Evolutionary conservation across 2,113 vertebrate species (phyloP).

Genomic region (Oryzias celebensis): DNA sequence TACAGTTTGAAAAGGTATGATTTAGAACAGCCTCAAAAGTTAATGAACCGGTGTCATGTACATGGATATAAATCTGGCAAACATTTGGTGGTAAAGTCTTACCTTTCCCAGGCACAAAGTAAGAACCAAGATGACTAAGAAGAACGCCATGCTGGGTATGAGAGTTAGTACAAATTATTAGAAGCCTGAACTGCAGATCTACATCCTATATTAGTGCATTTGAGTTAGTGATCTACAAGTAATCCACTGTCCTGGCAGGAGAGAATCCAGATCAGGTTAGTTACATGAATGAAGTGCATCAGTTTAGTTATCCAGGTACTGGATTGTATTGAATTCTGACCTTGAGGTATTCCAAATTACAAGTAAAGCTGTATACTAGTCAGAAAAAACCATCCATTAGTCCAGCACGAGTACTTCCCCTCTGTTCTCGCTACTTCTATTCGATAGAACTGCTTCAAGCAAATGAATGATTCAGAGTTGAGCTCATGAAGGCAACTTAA

Average conservation of each 20-base stretch:
- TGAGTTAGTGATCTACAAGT: slow-evolving; percentile 26
- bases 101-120: slow-evolving; percentile 65
- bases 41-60: background rate
- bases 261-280: slow-evolving; percentile 33
- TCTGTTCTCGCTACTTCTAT: slow-evolving; percentile 39
- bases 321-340: slow-evolving; percentile 2
- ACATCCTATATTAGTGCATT: slow-evolving; percentile 39
- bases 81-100: slow-evolving; percentile 30
- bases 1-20: background rate
- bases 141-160: slow-evolving; percentile 61
- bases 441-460: slow-evolving; percentile 63
- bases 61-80: background rate
- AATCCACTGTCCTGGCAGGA: slow-evolving; percentile 30
- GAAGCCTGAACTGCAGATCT: slow-evolving; percentile 31
- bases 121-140: slow-evolving; percentile 49
- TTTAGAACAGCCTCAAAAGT: background rate
- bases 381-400: slow-evolving; percentile 44
- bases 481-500: slow-evolving; percentile 86
- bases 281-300: slow-evolving; percentile 29
- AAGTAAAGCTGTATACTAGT: slow-evolving; percentile 8
- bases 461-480: slow-evolving; percentile 93
- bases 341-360: slow-evolving; percentile 51
- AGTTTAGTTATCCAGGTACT: slow-evolving; percentile 33
- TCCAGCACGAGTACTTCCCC: slow-evolving; percentile 46
- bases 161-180: slow-evolving; percentile 42